phyloP scores from a whole-genome alignment of 2,797 vertebrate species.

The Gallinago stenura region DNA sequence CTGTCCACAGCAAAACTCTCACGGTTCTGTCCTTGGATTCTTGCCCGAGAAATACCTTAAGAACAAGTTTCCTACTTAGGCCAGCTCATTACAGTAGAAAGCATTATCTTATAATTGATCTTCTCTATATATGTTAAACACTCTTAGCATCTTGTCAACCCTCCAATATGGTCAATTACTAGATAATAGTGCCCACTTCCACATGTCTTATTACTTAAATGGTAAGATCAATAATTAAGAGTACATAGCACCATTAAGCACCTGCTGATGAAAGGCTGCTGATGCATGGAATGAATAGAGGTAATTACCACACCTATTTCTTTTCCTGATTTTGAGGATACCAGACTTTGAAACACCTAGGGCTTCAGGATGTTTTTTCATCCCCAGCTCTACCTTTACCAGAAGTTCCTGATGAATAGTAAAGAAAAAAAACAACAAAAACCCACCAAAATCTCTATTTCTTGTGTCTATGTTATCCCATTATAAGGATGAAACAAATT shows the following conservation, averaged over 20 bases:
- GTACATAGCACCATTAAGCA: conserved; percentile 66
- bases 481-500: not conserved
- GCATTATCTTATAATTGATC: conserved; percentile 76
- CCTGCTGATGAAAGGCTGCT: conserved; percentile 41
- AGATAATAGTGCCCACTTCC: conserved; percentile 76
- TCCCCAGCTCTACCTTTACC: not conserved
- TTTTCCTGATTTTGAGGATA: not conserved
- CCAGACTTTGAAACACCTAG: not conserved
- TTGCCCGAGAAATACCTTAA: conserved; percentile 24
- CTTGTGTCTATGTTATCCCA: not conserved
- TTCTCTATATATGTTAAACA: conserved; percentile 75
- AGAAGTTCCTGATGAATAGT: not conserved
- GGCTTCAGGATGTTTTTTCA: not conserved
- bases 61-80: conserved; percentile 20
- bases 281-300: not conserved
- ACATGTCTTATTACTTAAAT: conserved; percentile 71
- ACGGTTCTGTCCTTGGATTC: not conserved
- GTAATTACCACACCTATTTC: not conserved
- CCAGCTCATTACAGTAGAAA: conserved; percentile 57
- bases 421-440: not conserved
- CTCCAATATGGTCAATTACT: conserved; percentile 75
- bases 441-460: not conserved
- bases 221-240: conserved; percentile 79
- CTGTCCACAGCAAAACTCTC: not conserved
- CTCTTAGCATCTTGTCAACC: conserved; percentile 71